Evolutionary conservation across 2,888 invertebrate species (phyloP), one percentile per base, ranked within the genome.

Genomic region (Noctua janthina): DNA sequence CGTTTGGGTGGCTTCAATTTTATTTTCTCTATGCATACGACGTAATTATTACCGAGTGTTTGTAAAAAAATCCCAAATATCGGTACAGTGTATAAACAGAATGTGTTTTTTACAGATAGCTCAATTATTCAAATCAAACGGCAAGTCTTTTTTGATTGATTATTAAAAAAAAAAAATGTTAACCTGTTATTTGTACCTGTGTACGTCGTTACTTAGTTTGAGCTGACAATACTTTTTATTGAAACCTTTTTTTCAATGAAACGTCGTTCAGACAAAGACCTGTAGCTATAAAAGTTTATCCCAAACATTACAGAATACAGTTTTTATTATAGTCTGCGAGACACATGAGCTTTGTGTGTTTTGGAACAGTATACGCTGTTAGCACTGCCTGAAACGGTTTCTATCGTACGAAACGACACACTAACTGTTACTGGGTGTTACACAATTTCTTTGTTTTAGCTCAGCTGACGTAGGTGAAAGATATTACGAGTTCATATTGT

Each of bases 291-390:
- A 59, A 74, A 68, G 20, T n/a, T 10, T 64, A 73, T 81, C n/a
- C n/a, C 17, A 51, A 66, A 62, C 23, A 86, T 59, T 68, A 70
- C 69, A 46, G 59, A 78, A 74, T 73, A 78, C 35, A 68, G n/a
- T 71, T 85, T 79, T 56, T 75, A 67, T 72, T 71, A 20, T 71
- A 64, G 66, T 66, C 46, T 66, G 56, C n/a, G 39, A 76, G 87
- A 85, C 66, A 87, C 66, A 87, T 68, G 51, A 79, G 56, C 4
- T 73, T 51, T 77, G 87, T 84, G 71, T 87, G 62, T 79, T 79
- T 76, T 76, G 78, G 49, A 83, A 87, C 29, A 29, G 66, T 29
- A 74, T 83, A 70, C 54, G 76, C 67, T 87, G 67, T 79, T 74
- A 70, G 75, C 67, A 59, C 35, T 86, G 43, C 13, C 20, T 79